A percentile compares a stretch with the other conserved stretches of the same genome.
These are phyloP conservation scores for Lophura nycthemera DNA, from an alignment of 2,113 vertebrate species.

Conservation along the genomic window DNA sequence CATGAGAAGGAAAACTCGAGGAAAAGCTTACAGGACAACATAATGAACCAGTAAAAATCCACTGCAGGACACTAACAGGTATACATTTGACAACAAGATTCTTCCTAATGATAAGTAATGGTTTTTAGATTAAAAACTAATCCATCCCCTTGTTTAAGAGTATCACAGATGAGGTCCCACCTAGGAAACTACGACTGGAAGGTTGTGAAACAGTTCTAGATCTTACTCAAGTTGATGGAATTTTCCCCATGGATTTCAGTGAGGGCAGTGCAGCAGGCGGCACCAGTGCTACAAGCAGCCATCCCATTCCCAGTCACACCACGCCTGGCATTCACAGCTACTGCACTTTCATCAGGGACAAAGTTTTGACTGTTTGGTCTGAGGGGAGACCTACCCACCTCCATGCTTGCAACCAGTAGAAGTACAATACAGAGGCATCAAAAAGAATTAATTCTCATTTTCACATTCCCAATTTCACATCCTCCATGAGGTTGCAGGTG, in stretches of 20 bases:
- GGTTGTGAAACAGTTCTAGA: background rate
- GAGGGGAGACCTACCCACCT: background rate
- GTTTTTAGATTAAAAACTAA: background rate
- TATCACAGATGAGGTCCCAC: background rate
- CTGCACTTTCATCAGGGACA: background rate
- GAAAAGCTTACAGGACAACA: background rate
- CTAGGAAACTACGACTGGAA: background rate
- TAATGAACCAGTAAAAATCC: fast-evolving
- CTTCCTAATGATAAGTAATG: background rate
- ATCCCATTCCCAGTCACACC: background rate
- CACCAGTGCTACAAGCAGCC: background rate
- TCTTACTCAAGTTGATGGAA: background rate
- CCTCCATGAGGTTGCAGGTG: background rate
- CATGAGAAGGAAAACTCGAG: background rate
- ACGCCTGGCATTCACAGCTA: background rate
- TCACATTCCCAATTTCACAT: background rate
- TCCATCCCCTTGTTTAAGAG: background rate
- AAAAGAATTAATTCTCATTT: fast-evolving
- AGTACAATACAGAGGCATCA: fast-evolving
- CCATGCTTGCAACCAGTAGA: background rate
- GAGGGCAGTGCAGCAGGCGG: background rate
- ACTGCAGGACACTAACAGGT: background rate
- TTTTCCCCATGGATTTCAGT: background rate
- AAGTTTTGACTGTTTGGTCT: background rate
- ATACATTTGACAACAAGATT: background rate